phyloP scores from a whole-genome alignment of 2,113 vertebrate species.

The Alectura lathami region DNA sequence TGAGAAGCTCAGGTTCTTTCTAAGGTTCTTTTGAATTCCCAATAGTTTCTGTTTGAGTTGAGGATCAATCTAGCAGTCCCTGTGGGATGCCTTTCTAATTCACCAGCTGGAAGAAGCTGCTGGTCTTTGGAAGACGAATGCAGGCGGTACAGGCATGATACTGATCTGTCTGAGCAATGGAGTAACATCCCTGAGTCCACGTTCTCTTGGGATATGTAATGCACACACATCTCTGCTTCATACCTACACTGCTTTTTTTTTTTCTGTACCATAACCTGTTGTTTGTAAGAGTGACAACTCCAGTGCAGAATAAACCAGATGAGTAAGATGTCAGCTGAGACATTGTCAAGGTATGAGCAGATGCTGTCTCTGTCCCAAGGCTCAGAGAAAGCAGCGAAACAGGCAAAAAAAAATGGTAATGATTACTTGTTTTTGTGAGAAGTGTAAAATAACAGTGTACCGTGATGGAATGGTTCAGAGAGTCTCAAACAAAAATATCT shows the following conservation, averaged over 20 bases:
- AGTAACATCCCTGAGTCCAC: neutral
- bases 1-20: neutral
- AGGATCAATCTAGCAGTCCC: neutral
- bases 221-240: neutral
- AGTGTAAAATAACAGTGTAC: neutral
- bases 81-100: neutral
- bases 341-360: neutral
- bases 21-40: neutral
- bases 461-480: neutral
- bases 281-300: neutral
- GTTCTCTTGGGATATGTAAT: neutral
- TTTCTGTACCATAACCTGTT: neutral
- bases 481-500: neutral
- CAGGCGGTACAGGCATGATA: rapidly evolving
- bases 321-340: neutral
- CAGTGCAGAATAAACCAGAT: neutral
- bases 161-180: neutral
- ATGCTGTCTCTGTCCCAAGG: neutral
- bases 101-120: neutral
- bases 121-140: neutral
- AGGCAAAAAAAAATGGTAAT: neutral
- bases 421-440: neutral
- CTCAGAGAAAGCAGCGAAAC: neutral
- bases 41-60: neutral
- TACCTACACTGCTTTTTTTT: neutral